phyloP scores from a whole-genome alignment of 2,113 vertebrate species.

The Nerophis lumbriciformis region DNA sequence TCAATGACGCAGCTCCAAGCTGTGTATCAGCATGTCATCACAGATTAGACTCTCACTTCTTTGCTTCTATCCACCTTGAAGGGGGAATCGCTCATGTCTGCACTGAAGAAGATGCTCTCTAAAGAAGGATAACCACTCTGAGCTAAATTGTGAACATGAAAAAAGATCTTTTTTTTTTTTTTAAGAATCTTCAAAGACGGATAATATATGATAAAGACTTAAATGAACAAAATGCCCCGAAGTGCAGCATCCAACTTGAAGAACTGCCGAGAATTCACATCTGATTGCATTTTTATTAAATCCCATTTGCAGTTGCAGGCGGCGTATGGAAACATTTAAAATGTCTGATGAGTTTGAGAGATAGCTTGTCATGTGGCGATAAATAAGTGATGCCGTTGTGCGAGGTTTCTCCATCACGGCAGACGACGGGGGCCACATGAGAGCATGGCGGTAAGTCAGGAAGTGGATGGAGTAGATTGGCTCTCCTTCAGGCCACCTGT shows the following conservation, averaged over 20 bases:
- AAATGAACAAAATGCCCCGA: slow-evolving; percentile 37
- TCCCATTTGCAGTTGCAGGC: slow-evolving; percentile 29
- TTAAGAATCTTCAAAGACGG: slow-evolving; percentile 2
- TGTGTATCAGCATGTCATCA: slow-evolving; percentile 50
- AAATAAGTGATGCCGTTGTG: slow-evolving; percentile 66
- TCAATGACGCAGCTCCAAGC: slow-evolving; percentile 48
- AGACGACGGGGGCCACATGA: slow-evolving; percentile 25
- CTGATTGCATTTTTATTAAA: slow-evolving; percentile 40
- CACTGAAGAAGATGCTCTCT: slow-evolving; percentile 2
- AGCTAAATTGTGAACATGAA: slow-evolving; percentile 4
- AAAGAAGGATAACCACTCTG: slow-evolving; percentile 6
- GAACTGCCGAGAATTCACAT: slow-evolving; percentile 19
- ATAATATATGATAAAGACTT: slow-evolving; percentile 27
- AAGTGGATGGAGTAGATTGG: slow-evolving; percentile 50
- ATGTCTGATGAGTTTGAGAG: slow-evolving; percentile 52
- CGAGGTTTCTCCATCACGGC: slow-evolving; percentile 54
- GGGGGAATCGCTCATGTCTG: slow-evolving; percentile 5
- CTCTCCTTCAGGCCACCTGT: slow-evolving; percentile 72
- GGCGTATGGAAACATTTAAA: slow-evolving; percentile 31
- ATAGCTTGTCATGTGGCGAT: slow-evolving; percentile 47
- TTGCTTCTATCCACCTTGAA: slow-evolving; percentile 20
- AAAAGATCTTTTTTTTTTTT: slow-evolving; percentile 12
- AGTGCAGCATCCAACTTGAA: slow-evolving; percentile 22
- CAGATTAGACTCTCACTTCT: slow-evolving; percentile 39
- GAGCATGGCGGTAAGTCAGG: slow-evolving; percentile 27